Percentiles rank a stretch among this genome's conserved stretches.
These are phyloP conservation scores for Zapornia atra DNA, from an alignment of 2,113 vertebrate species.

Conservation along the genomic window DNA sequence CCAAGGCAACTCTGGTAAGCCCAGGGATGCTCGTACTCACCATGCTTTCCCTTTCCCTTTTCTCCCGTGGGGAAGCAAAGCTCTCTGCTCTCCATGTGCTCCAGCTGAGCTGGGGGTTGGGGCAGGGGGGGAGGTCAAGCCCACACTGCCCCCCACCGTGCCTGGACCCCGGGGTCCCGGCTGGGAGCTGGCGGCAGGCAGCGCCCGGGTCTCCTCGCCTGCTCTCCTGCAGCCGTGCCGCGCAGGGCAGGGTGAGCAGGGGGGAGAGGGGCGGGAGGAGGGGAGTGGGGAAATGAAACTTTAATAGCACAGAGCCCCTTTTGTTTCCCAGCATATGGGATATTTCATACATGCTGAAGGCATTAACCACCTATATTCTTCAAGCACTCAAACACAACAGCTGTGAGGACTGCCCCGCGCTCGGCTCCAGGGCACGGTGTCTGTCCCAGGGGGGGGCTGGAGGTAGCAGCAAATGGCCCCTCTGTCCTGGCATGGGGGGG, in stretches of 20 bases:
- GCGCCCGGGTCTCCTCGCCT: background rate
- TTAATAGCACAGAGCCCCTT: slow-evolving; percentile 86
- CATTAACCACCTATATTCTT: slow-evolving; percentile 84
- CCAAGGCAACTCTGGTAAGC: background rate
- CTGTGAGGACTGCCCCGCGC: slow-evolving; percentile 60
- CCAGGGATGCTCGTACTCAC: background rate
- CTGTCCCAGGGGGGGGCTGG: slow-evolving; percentile 41
- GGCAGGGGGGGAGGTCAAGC: background rate
- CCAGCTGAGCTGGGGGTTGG: background rate
- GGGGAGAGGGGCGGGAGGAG: slow-evolving; percentile 73
- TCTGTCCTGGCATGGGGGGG: rapidly evolving
- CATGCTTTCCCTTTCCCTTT: background rate
- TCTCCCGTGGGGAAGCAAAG: background rate
- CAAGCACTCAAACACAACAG: slow-evolving; percentile 52
- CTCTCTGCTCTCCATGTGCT: background rate
- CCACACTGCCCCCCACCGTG: rapidly evolving
- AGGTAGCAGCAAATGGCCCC: background rate
- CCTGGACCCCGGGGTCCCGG: background rate
- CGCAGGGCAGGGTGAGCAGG: slow-evolving; percentile 73
- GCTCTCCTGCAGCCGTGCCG: slow-evolving; percentile 62
- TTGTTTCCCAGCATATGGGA: slow-evolving; percentile 85
- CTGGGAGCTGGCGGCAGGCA: background rate
- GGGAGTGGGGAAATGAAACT: slow-evolving; percentile 81
- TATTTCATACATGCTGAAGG: slow-evolving; percentile 86
- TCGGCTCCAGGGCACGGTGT: background rate